Conservation (phyloP, 2,113 vertebrate genomes). For the Casuarius casuarius region DNA sequence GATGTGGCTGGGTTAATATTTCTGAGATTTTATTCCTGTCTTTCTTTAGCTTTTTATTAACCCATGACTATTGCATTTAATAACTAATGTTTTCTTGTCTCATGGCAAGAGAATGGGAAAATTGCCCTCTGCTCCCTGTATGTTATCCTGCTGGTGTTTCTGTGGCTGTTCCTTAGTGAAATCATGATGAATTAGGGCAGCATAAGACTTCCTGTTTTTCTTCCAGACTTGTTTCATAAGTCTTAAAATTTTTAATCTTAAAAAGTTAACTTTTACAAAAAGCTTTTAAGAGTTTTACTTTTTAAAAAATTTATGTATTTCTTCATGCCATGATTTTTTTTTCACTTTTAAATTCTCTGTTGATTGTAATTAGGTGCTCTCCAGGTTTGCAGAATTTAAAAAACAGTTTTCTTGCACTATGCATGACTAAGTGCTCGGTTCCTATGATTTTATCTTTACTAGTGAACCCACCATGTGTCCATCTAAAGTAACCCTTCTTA, state of each 20-base stretch:
- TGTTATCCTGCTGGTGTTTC: not conserved
- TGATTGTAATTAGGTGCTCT: not conserved
- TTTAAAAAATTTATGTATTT: not conserved
- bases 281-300: not conserved
- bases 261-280: not conserved
- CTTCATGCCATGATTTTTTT: not conserved
- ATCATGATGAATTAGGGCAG: not conserved
- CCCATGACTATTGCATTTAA: not conserved
- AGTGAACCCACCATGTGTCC: slow-evolving; percentile 9
- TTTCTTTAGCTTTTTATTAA: not conserved
- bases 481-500: slow-evolving; percentile 13
- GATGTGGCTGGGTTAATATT: not conserved
- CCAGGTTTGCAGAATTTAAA: not conserved
- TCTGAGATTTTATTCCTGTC: not conserved
- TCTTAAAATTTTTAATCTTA: not conserved
- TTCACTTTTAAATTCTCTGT: not conserved
- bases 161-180: not conserved
- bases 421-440: not conserved
- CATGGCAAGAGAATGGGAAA: not conserved
- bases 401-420: not conserved
- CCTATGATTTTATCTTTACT: slow-evolving; percentile 24
- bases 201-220: not conserved
- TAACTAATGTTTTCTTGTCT: not conserved
- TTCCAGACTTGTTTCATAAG: not conserved
- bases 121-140: not conserved